Evolutionary conservation across 2,888 invertebrate species (phyloP).

Genomic region (Rhodophaea formosa): DNA sequence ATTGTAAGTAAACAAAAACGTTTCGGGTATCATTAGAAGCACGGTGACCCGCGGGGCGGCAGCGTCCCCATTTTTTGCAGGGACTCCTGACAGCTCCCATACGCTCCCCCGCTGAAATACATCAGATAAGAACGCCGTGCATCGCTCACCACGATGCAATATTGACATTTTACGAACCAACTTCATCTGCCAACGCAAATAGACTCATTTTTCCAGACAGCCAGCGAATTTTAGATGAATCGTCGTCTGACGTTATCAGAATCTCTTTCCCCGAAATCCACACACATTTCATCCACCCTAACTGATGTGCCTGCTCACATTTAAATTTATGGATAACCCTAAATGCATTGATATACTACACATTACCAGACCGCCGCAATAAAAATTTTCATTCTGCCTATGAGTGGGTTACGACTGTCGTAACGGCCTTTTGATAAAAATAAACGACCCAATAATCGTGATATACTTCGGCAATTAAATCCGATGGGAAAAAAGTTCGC

Average conservation of each 20-base stretch:
- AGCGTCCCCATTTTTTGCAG: conserved; percentile 33
- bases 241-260: conserved; percentile 12
- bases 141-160: conserved; percentile 14
- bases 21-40: conserved; percentile 41
- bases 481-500: conserved; percentile 64
- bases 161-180: conserved; percentile 14
- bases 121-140: conserved; percentile 28
- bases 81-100: conserved; percentile 3
- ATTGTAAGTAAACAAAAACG: conserved; percentile 40
- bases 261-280: conserved; percentile 23
- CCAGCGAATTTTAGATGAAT: conserved; percentile 21
- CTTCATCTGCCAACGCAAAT: conserved; percentile 12
- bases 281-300: conserved; percentile 9
- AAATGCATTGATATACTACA: conserved; percentile 27
- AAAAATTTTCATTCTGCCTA: conserved; percentile 40
- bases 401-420: conserved; percentile 25
- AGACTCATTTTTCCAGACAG: conserved; percentile 19
- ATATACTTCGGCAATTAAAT: conserved; percentile 31
- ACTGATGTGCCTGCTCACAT: conserved; percentile 22
- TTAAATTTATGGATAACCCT: conserved; percentile 29
- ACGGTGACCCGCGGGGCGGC: neutral
- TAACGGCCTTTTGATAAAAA: conserved; percentile 37
- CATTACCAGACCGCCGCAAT: conserved; percentile 35
- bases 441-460: conserved; percentile 36
- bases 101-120: conserved; percentile 31